A percentile compares a stretch with the other conserved stretches of the same genome.
Conservation (phyloP, 2,113 vertebrate genomes). For the Saccopteryx leptura region DNA sequence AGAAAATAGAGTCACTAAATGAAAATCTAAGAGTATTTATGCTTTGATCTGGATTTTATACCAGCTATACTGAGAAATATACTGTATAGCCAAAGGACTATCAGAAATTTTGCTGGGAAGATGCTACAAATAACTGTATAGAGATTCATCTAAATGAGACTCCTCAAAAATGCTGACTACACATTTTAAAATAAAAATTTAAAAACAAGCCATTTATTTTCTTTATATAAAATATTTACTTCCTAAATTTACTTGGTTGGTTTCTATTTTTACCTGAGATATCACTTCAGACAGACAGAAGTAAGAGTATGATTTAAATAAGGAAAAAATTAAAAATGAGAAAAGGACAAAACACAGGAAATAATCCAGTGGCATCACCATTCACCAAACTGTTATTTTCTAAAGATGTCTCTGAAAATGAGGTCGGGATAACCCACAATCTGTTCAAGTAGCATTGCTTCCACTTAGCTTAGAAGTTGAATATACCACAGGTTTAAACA, state of each 20-base stretch:
- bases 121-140: background rate
- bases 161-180: background rate
- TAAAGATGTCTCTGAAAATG: background rate
- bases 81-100: background rate
- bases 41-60: background rate
- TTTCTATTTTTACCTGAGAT: background rate
- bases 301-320: background rate
- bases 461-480: background rate
- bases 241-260: background rate
- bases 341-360: background rate
- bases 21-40: background rate
- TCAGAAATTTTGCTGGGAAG: background rate
- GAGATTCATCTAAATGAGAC: background rate
- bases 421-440: background rate
- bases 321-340: constrained; percentile 4
- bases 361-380: background rate
- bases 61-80: background rate
- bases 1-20: background rate
- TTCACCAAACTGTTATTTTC: background rate
- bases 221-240: background rate
- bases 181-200: constrained; percentile 17
- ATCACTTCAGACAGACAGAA: background rate
- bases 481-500: background rate
- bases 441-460: background rate
- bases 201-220: background rate